Conservation (phyloP, 2,113 vertebrate species). For the Ranitomeya variabilis region DNA sequence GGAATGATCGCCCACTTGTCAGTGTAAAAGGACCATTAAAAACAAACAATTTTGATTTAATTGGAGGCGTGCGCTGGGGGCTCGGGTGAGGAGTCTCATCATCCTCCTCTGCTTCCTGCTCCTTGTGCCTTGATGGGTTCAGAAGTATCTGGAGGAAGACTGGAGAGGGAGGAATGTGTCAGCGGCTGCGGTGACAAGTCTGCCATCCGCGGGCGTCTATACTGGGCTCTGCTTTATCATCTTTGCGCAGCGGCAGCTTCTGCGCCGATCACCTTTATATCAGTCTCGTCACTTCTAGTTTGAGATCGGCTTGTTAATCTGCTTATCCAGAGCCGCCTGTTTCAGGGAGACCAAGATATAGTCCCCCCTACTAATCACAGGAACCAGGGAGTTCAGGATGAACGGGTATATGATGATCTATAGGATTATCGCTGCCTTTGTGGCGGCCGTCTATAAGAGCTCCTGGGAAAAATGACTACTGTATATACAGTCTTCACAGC, state of each 20-base stretch:
- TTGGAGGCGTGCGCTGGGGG: conserved; percentile 90
- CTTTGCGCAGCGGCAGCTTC: not conserved
- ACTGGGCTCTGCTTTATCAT: not conserved
- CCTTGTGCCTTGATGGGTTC: conserved; percentile 66
- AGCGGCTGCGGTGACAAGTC: conserved; percentile 68
- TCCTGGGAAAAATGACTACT: too few relatives aligned
- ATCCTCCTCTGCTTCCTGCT: conserved; percentile 62
- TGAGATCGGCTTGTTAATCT: not conserved
- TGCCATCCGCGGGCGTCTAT: conserved; percentile 30
- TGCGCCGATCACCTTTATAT: not conserved
- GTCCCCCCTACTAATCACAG: too few relatives aligned
- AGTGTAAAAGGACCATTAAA: conserved; percentile 99
- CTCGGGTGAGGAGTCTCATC: conserved; percentile 83
- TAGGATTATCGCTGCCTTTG: too few relatives aligned
- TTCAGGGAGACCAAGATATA: not conserved
- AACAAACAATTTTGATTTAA: conserved; percentile 99
- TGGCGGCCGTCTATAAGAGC: too few relatives aligned
- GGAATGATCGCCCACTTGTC: conserved; percentile 99
- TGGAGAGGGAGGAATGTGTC: conserved; percentile 65
- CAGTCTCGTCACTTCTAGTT: not conserved
- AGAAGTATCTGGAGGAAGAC: conserved; percentile 69
- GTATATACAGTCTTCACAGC: too few relatives aligned
- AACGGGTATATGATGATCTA: too few relatives aligned
- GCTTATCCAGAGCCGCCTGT: not conserved
- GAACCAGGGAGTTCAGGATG: too few relatives aligned